A percentile compares a stretch with the other conserved stretches of the same genome.
Evolutionary conservation across 2,888 invertebrate genomes (phyloP).

Genomic region (Pachydiplax longipennis): DNA sequence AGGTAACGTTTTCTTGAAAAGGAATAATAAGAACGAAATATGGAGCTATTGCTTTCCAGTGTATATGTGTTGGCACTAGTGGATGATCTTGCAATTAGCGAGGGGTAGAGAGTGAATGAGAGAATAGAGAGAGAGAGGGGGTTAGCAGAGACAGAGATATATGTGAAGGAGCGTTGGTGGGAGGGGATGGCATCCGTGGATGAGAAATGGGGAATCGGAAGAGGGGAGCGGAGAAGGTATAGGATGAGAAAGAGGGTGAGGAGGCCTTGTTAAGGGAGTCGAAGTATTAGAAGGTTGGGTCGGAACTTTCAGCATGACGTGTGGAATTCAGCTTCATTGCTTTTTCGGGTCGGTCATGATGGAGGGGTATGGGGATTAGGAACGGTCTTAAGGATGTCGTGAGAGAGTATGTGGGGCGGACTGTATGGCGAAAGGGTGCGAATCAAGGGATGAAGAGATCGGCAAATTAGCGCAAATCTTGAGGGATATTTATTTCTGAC

Average conservation of each 20-base stretch:
- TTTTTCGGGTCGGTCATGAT: conserved; percentile 7
- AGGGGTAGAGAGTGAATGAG: neutral
- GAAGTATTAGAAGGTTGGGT: neutral
- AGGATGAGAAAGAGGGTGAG: too few relatives aligned
- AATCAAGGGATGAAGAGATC: neutral
- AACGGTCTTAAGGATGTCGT: neutral
- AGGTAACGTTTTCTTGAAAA: too few relatives aligned
- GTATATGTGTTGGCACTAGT: too few relatives aligned
- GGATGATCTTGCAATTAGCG: conserved; percentile 30
- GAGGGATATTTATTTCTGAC: neutral
- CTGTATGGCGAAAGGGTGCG: neutral
- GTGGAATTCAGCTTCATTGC: conserved; percentile 40
- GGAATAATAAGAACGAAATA: too few relatives aligned
- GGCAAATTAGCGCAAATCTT: neutral
- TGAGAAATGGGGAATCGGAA: conserved; percentile 39
- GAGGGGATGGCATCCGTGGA: conserved; percentile 16
- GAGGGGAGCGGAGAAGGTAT: neutral
- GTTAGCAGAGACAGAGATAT: conserved; percentile 18
- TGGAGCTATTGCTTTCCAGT: too few relatives aligned
- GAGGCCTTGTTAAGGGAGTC: neutral
- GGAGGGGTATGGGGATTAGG: neutral
- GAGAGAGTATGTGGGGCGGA: neutral
- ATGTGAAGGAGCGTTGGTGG: neutral
- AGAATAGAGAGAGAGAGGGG: neutral
- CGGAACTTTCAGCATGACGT: conserved; percentile 30